Percentiles rank a stretch among this genome's conserved stretches.
These are phyloP conservation scores for Phoxinus dragarum DNA, from an alignment of 2,797 vertebrate species.

Conservation along the genomic window DNA sequence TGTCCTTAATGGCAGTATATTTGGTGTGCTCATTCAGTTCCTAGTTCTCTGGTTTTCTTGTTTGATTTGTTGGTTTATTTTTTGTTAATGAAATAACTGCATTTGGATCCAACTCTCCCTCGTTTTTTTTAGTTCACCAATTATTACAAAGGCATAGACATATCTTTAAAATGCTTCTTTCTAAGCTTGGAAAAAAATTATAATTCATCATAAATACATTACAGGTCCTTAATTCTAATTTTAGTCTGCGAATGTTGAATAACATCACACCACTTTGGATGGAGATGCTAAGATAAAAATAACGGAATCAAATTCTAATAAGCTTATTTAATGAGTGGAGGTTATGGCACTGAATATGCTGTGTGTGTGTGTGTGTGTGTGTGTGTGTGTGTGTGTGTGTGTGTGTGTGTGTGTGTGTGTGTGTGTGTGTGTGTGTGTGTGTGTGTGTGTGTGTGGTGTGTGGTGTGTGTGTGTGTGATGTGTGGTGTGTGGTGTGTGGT, in stretches of 20 bases:
- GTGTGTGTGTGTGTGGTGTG: slow-evolving; percentile 17
- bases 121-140: neutral
- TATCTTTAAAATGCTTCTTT: slow-evolving; percentile 10
- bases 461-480: slow-evolving; percentile 12
- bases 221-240: slow-evolving; percentile 19
- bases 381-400: slow-evolving; percentile 14
- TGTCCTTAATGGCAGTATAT: too few relatives aligned
- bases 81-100: too few relatives aligned
- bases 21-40: too few relatives aligned
- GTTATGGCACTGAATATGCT: slow-evolving; percentile 35
- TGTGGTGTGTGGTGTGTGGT: slow-evolving; percentile 17
- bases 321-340: slow-evolving; percentile 63
- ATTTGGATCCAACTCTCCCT: too few relatives aligned
- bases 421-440: slow-evolving; percentile 5
- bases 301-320: slow-evolving; percentile 60
- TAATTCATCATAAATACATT: neutral
- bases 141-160: neutral
- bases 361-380: slow-evolving; percentile 12
- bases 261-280: slow-evolving; percentile 51
- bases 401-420: slow-evolving; percentile 17
- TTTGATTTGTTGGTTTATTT: too few relatives aligned
- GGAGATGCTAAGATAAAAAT: slow-evolving; percentile 49
- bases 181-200: neutral
- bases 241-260: neutral
- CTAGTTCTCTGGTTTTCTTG: too few relatives aligned